Base-by-base conservation (phyloP, 2,797 vertebrate genomes). In the Tympanoctomys barrerae region DNA sequence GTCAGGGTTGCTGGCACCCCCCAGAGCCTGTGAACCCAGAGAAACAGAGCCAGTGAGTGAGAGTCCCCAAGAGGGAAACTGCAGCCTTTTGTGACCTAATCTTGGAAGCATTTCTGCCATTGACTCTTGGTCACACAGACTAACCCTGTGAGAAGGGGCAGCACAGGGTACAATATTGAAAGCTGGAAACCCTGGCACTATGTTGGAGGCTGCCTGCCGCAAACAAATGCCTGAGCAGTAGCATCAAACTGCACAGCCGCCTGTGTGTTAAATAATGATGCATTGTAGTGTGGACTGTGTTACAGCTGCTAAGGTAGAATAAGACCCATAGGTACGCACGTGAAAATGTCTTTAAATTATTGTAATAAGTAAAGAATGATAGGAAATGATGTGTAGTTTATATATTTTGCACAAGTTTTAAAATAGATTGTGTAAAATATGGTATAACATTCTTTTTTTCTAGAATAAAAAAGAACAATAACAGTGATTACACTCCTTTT, bases 381-480 rank as follows among this genome's bases (percentile, higher is more conserved):
- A 68, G 46, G 71, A 87, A 84, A 49, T 52, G 2, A 87, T 59
- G 1, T 73, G 31, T 78, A 39, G 1, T 1, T 66, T 39, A 59
- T 82, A 36, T 75, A 36, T 46, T 73, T 91, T 64, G 49, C 2
- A 52, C 52, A 62, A 62, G 73, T 66, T 39, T 95, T 92, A 79
- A 46, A n/a, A 79, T 54, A 84, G 49, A 80, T 73, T 52, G 14
- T 26, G 24, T 49, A 10, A 39, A 70, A 57, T 78, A 61, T 71
- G 46, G 21, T 7, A 26, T 28, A 36, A 28, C n/a, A 73, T 89
- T 62, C 42, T 19, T 62, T 89, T 90, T 73, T 87, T 31, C 66
- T 86, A 61, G 77, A 87, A 62, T 87, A 24, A 80, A 87, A 91
- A 87, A 24, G 77, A 89, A 93, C 80, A 36, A 73, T 81, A 49